These are phyloP conservation scores for Origma solitaria DNA, from an alignment of 2,113 vertebrate genomes.

Conservation along the genomic window DNA sequence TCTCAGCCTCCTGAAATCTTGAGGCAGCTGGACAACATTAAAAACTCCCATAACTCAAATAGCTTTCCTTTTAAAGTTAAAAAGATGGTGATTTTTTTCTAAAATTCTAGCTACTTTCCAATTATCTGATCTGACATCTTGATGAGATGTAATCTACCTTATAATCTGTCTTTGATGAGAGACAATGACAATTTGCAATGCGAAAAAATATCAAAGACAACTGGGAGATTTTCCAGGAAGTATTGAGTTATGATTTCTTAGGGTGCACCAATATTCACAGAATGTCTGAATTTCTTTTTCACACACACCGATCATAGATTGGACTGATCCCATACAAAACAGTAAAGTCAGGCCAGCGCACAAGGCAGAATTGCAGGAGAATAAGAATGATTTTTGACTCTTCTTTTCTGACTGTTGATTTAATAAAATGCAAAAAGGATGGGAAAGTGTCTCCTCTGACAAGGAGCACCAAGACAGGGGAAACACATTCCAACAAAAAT, in stretches of 20 bases:
- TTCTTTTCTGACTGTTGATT: not conserved
- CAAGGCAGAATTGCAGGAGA: not conserved
- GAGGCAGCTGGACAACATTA: not conserved
- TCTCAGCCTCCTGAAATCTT: not conserved
- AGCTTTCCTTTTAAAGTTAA: not conserved
- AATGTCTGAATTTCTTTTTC: rapidly evolving
- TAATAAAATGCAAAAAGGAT: not conserved
- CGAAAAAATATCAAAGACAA: not conserved
- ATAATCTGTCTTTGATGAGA: not conserved
- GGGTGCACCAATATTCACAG: not conserved
- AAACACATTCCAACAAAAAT: not conserved
- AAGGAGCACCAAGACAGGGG: not conserved
- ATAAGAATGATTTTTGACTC: not conserved
- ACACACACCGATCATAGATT: not conserved
- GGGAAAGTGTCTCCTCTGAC: not conserved
- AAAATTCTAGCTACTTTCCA: not conserved
- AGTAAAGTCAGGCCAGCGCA: not conserved
- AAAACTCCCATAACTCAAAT: not conserved
- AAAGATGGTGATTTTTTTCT: not conserved
- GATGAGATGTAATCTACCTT: not conserved
- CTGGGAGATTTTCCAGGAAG: not conserved
- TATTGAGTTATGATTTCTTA: not conserved
- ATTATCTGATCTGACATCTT: not conserved
- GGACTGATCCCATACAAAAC: not conserved
- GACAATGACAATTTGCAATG: not conserved